Conservation (phyloP, 2,797 vertebrate genomes). For the Mus caroli region DNA sequence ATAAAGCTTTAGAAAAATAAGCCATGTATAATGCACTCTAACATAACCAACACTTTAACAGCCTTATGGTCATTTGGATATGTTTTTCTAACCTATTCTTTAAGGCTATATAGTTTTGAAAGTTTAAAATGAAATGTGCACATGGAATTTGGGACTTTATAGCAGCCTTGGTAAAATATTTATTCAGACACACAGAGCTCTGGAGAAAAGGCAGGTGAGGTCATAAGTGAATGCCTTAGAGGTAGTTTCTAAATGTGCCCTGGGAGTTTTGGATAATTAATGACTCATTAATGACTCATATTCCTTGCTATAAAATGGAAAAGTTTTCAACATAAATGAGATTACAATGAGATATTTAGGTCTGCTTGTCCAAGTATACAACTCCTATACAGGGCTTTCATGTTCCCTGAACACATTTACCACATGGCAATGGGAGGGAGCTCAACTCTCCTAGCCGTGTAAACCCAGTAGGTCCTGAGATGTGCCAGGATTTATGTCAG, state of each 20-base stretch:
- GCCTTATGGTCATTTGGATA: neutral
- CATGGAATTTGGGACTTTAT: neutral
- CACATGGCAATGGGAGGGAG: neutral
- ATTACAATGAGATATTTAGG: neutral
- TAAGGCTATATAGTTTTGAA: neutral
- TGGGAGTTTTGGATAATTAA: neutral
- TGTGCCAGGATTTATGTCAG: neutral
- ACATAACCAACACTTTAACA: neutral
- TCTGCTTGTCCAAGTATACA: neutral
- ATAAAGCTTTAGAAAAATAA: slow-evolving; percentile 42
- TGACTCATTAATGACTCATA: slow-evolving; percentile 35
- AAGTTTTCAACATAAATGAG: slow-evolving; percentile 38
- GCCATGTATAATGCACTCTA: neutral
- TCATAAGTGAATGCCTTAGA: neutral
- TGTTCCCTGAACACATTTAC: neutral
- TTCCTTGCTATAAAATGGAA: slow-evolving; percentile 27
- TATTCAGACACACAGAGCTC: neutral
- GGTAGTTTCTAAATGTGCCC: neutral
- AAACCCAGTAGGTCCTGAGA: neutral
- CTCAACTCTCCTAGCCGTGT: neutral
- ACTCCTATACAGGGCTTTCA: neutral
- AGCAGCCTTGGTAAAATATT: slow-evolving; percentile 35
- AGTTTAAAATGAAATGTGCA: slow-evolving; percentile 53
- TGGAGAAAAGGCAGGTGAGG: neutral
- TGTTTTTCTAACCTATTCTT: neutral